Evolutionary conservation across 2,797 vertebrate genomes (phyloP), one percentile per base, ranked within the genome.

Genomic region (Rhinatrema bivittatum): DNA sequence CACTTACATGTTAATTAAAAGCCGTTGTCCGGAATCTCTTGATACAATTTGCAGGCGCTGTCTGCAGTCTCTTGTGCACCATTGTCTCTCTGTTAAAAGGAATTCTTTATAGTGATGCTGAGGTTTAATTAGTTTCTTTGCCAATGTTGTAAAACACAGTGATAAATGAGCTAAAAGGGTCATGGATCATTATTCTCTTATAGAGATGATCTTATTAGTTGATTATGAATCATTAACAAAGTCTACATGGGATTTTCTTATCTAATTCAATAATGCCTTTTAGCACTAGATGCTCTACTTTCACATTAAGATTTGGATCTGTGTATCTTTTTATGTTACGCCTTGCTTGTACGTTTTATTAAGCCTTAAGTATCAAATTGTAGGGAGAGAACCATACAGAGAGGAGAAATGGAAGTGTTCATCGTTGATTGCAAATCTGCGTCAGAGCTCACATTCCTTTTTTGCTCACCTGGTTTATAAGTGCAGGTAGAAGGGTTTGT

Each of bases 91-190:
- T 94, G 92, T 95, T 97, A 98, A 92, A 90, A 91, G 84, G 86
- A 85, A 87, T 91, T 94, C 91, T 89, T 88, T 93, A 91, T 94
- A 93, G 94, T 89, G 91, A 98, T 94, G 87, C 89, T 83, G 84
- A 85, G 85, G 91, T 94, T 96, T 98, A 98, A 98, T 98, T 97
- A 97, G 91, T 94, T 94, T 89, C 89, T 91, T 86, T 82, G 85
- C 88, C 59, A 69, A 83, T 91, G 90, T 91, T 96, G 91, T 98
- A 97, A 94, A 97, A 95, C 92, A 97, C 84, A 79, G 89, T 96
- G 92, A 97, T 97, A 95, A 97, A 97, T 91, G 91, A 91, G 87
- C 86, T 89, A 91, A 91, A 88, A 89, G 90, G 89, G 89, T 77
- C 69, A 78, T 70, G 85, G 89, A 93, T 94, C 91, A 93, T 95